Evolutionary conservation across 2,113 vertebrate species (phyloP).

Genomic region (Myocastor coypus): DNA sequence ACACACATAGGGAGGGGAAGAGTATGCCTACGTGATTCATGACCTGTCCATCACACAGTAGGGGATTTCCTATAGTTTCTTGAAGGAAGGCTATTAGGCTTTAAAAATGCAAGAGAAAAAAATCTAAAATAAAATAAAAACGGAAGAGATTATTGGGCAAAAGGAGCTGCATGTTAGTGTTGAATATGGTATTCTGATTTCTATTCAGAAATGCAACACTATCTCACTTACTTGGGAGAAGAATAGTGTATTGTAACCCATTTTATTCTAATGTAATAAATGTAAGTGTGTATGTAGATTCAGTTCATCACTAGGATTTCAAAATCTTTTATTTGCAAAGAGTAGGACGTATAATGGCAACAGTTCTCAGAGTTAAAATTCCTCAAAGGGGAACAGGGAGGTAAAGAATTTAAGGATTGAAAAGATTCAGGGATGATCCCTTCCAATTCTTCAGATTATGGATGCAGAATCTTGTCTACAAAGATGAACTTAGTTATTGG

Average conservation of each 20-base stretch:
- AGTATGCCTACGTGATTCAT: slow-evolving; percentile 76
- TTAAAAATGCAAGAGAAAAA: slow-evolving; percentile 61
- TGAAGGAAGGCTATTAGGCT: slow-evolving; percentile 80
- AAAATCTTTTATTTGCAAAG: slow-evolving; percentile 76
- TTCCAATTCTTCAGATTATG: neutral
- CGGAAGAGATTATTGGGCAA: slow-evolving; percentile 70
- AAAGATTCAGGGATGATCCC: slow-evolving; percentile 35
- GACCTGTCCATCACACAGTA: slow-evolving; percentile 78
- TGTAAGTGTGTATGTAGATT: slow-evolving; percentile 75
- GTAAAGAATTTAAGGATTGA: slow-evolving; percentile 44
- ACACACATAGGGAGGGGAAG: slow-evolving; percentile 76
- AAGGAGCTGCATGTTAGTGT: slow-evolving; percentile 67
- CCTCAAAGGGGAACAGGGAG: slow-evolving; percentile 45
- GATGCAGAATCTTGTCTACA: neutral
- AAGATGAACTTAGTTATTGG: slow-evolving; percentile 29
- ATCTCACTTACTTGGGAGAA: slow-evolving; percentile 78
- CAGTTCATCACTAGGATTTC: slow-evolving; percentile 77
- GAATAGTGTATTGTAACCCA: slow-evolving; percentile 55
- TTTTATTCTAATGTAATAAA: slow-evolving; percentile 81
- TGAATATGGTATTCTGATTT: slow-evolving; percentile 80
- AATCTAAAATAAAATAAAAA: neutral
- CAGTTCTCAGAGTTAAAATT: slow-evolving; percentile 63
- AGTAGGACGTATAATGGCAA: slow-evolving; percentile 66
- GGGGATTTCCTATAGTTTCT: slow-evolving; percentile 74
- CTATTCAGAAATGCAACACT: slow-evolving; percentile 80